A percentile compares a stretch with the other conserved stretches of the same genome.
phyloP scores from a whole-genome alignment of 2,797 vertebrate species.

The Monodelphis domestica region DNA sequence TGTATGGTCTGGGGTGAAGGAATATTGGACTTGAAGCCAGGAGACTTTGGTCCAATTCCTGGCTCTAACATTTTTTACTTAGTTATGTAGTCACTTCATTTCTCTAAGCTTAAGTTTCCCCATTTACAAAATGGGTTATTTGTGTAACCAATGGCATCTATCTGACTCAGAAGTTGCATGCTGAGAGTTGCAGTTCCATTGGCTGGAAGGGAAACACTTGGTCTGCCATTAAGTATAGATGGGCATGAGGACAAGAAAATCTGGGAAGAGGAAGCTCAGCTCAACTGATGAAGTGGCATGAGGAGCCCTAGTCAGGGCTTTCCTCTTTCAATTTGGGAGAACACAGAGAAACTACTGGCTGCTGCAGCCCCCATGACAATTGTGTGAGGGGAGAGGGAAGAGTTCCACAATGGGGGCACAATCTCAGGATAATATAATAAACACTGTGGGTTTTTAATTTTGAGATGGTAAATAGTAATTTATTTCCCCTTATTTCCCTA shows the following conservation, averaged over 20 bases:
- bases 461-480: background rate
- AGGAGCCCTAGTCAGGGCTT: background rate
- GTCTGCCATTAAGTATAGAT: background rate
- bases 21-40: background rate
- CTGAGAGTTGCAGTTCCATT: background rate
- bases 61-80: background rate
- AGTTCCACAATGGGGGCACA: background rate
- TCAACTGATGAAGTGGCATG: background rate
- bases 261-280: background rate
- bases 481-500: background rate
- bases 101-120: background rate
- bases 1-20: background rate
- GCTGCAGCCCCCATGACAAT: background rate
- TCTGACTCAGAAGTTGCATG: background rate
- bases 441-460: background rate
- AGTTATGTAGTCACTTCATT: background rate
- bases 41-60: background rate
- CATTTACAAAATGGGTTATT: background rate
- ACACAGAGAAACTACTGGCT: background rate
- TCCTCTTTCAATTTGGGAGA: background rate
- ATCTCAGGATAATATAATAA: background rate
- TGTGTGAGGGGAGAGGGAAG: background rate
- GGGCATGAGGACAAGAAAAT: background rate
- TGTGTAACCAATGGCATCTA: background rate
- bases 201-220: background rate